Evolutionary conservation across 2,888 invertebrate species (phyloP), one percentile per base, ranked within the genome.

Genomic region (Xestobium rufovillosum): DNA sequence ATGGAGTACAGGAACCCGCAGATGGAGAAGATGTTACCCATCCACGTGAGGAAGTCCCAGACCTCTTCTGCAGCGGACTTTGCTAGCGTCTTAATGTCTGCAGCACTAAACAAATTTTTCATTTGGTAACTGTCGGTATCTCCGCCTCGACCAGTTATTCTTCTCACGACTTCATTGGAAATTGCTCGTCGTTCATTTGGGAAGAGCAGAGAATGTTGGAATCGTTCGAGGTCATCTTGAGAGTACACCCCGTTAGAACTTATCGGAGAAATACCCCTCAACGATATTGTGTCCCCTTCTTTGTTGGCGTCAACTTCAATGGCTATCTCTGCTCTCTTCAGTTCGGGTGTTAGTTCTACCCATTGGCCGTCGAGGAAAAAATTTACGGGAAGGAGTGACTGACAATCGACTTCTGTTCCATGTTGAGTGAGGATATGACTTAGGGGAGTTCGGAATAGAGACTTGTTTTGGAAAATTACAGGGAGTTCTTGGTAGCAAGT

Each of bases 401-500:
- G 11, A 23, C 39, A 34, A 25, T 39, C 34, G 8, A 39, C 31
- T 29, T 39, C 8, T 2, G 26, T 34, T 4, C 29, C 31, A 19
- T 34, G 34, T 4, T 30, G 27, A 14, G 29, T 30, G 2, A 39
- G 28, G 3, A 39, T 28, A 25, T 38, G 38, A 4, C 26, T 30
- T 4, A 34, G 17, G 3, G 39, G 34, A 2, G 31, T 16, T 17
- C 34, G 31, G 13, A 34, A 39, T 3, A 16, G 17, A 2, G 30
- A 12, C 9, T 35, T 9, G 11, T 39, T 39, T 9, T 17, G 13
- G 26, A 28, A 36, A 1, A 9, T 16, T 10, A 36, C 30, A 3
- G 35, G 39, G 4, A 39, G 14, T n/a, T 39, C 35, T 26, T 36
- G 26, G 15, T 35, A 39, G 10, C 35, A 39, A n/a, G n/a, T n/a